These are phyloP conservation scores for Polydrusus tereticollis DNA, from an alignment of 2,888 invertebrate species.

Conservation along the genomic window DNA sequence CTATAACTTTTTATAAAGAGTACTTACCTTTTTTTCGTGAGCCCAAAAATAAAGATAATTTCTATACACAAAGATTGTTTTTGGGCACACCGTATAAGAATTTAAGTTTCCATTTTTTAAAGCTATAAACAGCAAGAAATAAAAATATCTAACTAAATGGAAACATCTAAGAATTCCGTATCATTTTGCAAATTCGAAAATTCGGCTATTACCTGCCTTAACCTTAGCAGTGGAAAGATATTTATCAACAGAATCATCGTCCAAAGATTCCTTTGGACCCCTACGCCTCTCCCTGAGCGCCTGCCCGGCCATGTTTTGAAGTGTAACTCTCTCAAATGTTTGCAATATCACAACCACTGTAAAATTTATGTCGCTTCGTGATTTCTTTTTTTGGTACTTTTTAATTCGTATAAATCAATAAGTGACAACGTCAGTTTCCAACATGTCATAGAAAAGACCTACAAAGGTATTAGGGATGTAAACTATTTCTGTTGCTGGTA, in stretches of 20 bases:
- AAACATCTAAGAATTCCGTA: no score
- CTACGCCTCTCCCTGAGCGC: conserved; percentile 69
- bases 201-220: conserved; percentile 51
- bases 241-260: conserved; percentile 54
- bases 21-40: no score
- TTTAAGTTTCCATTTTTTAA: no score
- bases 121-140: no score
- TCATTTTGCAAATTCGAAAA: background rate
- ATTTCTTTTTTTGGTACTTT: background rate
- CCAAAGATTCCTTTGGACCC: conserved; percentile 63
- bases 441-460: background rate
- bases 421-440: conserved; percentile 23
- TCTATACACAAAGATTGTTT: no score
- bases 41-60: no score
- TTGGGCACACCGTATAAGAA: no score
- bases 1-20: no score
- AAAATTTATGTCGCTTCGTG: background rate
- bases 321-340: conserved; percentile 24
- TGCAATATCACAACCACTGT: background rate
- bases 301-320: conserved; percentile 44
- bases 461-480: background rate
- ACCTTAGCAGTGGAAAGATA: conserved; percentile 54
- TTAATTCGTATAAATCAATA: background rate
- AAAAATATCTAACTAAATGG: no score
- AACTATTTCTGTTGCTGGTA: background rate